A percentile compares a stretch with the other conserved stretches of the same genome.
Evolutionary conservation across 2,113 vertebrate genomes (phyloP).

Genomic region (Ancistrus triradiatus): DNA sequence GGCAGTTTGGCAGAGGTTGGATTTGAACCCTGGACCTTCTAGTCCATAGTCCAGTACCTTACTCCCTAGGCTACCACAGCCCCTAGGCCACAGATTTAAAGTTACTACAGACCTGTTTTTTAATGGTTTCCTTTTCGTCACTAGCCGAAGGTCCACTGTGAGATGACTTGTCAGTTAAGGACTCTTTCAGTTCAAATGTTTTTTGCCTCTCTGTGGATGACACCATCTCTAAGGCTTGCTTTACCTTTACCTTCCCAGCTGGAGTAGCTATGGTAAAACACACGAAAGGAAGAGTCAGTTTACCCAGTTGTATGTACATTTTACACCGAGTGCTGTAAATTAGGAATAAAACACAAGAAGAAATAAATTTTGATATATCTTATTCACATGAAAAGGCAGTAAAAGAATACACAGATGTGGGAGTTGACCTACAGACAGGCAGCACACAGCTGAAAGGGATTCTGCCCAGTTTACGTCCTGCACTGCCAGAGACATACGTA

Average conservation of each 20-base stretch:
- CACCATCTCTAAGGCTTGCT: constrained; percentile 71
- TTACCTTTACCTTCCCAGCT: constrained; percentile 60
- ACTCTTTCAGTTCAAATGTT: constrained; percentile 32
- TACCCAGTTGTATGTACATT: too few species aligned
- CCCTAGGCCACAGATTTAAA: too few species aligned
- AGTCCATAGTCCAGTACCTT: too few species aligned
- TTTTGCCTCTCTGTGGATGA: constrained; percentile 58
- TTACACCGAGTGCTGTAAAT: too few species aligned
- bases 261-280: constrained; percentile 58
- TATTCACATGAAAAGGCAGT: too few species aligned
- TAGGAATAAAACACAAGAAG: too few species aligned
- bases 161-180: constrained; percentile 40
- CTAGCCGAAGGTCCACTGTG: constrained; percentile 7
- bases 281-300: neutral
- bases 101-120: constrained; percentile 44
- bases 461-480: constrained; percentile 39
- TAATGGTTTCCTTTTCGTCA: constrained; percentile 20
- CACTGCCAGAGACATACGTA: constrained; percentile 60
- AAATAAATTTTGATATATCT: too few species aligned
- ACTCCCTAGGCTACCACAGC: too few species aligned
- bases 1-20: too few species aligned
- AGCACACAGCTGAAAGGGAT: constrained; percentile 46
- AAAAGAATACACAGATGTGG: neutral
- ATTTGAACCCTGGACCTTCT: too few species aligned
- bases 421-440: constrained; percentile 51